A percentile compares a stretch with the other conserved stretches of the same genome.
Conservation (phyloP, 2,888 invertebrate species). For the Buathra laborator region DNA sequence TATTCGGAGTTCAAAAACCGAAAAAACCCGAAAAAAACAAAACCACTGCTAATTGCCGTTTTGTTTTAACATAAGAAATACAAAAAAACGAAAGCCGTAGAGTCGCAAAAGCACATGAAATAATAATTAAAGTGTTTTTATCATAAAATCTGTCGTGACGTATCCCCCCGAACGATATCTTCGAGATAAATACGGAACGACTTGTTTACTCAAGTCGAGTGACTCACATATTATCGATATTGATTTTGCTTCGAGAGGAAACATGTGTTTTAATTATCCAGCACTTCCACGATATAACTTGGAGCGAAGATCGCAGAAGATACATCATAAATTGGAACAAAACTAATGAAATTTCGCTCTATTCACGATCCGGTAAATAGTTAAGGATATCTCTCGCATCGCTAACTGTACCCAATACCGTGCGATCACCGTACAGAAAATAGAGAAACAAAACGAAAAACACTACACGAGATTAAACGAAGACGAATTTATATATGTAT, state of each 20-base stretch:
- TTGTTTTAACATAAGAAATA: background rate
- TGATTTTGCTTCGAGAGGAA: background rate
- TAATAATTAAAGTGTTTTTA: background rate
- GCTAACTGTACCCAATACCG: background rate
- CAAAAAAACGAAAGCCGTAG: constrained; percentile 3
- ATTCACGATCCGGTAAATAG: background rate
- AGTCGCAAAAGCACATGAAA: constrained; percentile 22
- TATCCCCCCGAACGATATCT: background rate
- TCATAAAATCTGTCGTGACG: background rate
- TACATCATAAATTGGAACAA: background rate
- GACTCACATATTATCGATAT: background rate
- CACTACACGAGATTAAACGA: constrained; percentile 12
- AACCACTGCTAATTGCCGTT: background rate
- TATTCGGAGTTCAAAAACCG: background rate
- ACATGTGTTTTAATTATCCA: background rate
- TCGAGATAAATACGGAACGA: background rate
- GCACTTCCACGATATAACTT: background rate
- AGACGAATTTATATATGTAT: constrained; percentile 46
- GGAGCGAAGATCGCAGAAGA: background rate
- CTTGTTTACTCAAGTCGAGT: background rate
- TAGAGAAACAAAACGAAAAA: background rate
- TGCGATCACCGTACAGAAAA: background rate
- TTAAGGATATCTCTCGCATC: background rate
- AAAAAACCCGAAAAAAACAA: background rate
- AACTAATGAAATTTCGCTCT: background rate